Percentiles rank a stretch among this genome's conserved stretches.
These are phyloP conservation scores for Aleadryas rufinucha DNA, from an alignment of 2,113 vertebrate species.

Conservation along the genomic window DNA sequence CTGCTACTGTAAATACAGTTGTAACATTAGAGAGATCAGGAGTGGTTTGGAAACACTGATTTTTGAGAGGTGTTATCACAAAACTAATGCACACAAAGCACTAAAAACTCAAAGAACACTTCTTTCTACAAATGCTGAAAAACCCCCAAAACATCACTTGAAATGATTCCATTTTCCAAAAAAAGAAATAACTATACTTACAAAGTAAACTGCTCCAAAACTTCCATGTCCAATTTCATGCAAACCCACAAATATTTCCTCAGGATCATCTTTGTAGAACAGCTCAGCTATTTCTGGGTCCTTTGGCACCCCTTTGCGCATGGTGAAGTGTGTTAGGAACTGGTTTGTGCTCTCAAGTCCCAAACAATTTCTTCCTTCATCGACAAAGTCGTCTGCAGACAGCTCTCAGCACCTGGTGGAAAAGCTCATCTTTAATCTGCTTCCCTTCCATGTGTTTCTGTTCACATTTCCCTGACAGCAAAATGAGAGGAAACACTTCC, in stretches of 20 bases:
- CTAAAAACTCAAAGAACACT: neutral
- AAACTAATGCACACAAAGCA: neutral
- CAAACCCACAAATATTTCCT: conserved; percentile 78
- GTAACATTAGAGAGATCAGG: neutral
- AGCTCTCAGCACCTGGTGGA: conserved; percentile 65
- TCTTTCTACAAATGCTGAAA: neutral
- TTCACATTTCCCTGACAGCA: neutral
- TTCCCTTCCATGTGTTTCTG: neutral
- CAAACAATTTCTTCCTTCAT: conserved; percentile 66
- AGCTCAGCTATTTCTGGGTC: conserved; percentile 79
- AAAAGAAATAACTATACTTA: conserved; percentile 57
- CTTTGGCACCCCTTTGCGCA: conserved; percentile 77
- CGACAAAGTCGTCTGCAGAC: conserved; percentile 34
- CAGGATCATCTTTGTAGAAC: conserved; percentile 82
- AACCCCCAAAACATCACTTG: fast-evolving
- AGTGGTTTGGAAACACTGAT: neutral
- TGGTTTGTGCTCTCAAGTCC: conserved; percentile 19
- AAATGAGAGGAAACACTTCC: conserved; percentile 1
- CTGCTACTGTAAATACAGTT: neutral
- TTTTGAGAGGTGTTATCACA: neutral
- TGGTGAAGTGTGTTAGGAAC: conserved; percentile 60
- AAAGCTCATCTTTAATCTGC: neutral
- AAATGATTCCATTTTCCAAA: fast-evolving
- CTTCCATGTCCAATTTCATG: conserved; percentile 85
- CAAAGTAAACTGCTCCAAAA: conserved; percentile 84